Evolutionary conservation across 2,797 vertebrate genomes (phyloP), one percentile per base, ranked within the genome.

Genomic region (Tragopan temminckii): DNA sequence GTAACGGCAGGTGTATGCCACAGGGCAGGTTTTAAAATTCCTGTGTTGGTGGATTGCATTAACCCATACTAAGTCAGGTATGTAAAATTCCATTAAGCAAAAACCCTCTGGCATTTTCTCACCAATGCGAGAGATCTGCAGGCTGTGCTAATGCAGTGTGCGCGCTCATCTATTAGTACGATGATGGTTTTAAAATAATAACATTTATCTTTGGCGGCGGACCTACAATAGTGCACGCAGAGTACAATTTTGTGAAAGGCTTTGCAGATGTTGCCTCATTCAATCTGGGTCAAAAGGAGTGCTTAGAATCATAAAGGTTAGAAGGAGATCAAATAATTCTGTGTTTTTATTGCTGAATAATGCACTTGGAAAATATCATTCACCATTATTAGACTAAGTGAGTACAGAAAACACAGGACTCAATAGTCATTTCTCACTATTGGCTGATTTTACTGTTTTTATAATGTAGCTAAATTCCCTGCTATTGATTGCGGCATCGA

Each of bases 351-450:
- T 96, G 97, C 95, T 96, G 94, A 97, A 97, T 97, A 97, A 97
- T 96, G 92, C 86, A 89, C 91, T 97, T 96, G 93, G 88, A 94
- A 97, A 97, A 96, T 96, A 94, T 68, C 55, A 72, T 88, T 96
- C 94, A 88, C 93, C 35, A n/a, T 95, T 95, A 88, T 97, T 96
- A 97, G 94, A 94, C 85, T 94, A 96, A 97, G 97, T 95, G 95
- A 96, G 70, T 94, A 80, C 80, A 83, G 80, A 97, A 96, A 96
- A 83, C 76, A 89, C 77, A 85, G 59, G 93, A 53, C 76, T 96
- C 97, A 92, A 84, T 97, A 97, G 96, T 96, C 81, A 97, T 97
- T 96, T 95, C 95, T 97, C 83, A 94, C 67, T 96, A 97, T 97
- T 85, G 97, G 89, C 91, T 94, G 83, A 91, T 95, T 95, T 92